Base-by-base conservation (phyloP, 2,888 invertebrate species). In the Phorcus lineatus region DNA sequence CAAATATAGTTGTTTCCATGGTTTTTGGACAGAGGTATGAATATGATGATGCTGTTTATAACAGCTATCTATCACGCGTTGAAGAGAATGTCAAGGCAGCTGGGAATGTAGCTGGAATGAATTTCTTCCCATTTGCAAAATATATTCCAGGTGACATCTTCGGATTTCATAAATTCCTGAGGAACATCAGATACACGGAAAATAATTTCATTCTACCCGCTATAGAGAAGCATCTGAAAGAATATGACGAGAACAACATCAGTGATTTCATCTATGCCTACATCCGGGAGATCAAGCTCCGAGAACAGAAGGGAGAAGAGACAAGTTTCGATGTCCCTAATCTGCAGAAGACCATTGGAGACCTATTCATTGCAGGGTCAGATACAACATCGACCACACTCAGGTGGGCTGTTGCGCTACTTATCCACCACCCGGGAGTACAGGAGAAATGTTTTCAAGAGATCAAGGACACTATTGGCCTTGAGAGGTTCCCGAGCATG, bases 311-410 rank as follows among this genome's bases (percentile, higher is more conserved):
- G 7, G 78, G 80, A 19, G 40, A 76, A 17, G 54, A 55, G 1
- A 67, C 54, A n/a, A 36, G 36, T 11, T 70, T 77, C 16, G 28
- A 52, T 24, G n/a, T 16, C 11, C 79, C 80, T 11, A 77, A 84
- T 16, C 55, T 87, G 9, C 53, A 78, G 54, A 74, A 74, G 0
- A 57, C 83, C 1, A 81, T 87, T n/a, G 70, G 74, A 2, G 90
- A 89, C 67, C 81, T 90, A 2, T 87, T 89, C 62, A 79, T 84
- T 9, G 90, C 91, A 31, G 90, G 89, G 7, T 86, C 88, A 90
- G 96, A 96, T 89, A 96, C 96, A 0, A 96, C 96, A 0, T 95
- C 96, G 17, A 96, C 97, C n/a, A 97, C 96, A 0, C 96, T 97
- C 83, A 96, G 96, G 90, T 98, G 97, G 94, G 96, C 96, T 81